Conservation (phyloP, 37 sponge, comb jelly and placozoan species). For the Aplysina aerophoba region DNA sequence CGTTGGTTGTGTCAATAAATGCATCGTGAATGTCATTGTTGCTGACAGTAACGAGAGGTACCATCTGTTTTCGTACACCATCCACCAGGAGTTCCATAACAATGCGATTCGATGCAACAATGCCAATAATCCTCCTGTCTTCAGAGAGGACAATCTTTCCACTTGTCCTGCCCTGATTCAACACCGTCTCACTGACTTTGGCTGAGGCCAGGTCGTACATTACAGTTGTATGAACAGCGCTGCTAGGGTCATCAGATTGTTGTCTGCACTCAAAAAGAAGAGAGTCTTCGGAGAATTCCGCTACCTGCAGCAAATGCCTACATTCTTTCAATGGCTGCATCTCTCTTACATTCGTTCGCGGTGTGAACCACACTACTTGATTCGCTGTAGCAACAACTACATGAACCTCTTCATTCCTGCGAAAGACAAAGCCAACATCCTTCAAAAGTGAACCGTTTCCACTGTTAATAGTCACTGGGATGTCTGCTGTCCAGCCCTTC, state of each 20-base stretch:
- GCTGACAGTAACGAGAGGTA: not conserved
- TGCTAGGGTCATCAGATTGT: not conserved
- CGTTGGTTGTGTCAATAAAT: not conserved
- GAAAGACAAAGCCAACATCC: not conserved
- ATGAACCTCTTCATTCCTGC: not conserved
- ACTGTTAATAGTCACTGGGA: too few relatives aligned
- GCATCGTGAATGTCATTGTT: not conserved
- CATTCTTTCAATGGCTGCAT: not conserved
- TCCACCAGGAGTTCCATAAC: not conserved
- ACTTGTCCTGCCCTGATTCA: not conserved
- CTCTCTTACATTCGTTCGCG: not conserved
- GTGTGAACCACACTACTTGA: not conserved
- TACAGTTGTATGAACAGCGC: not conserved
- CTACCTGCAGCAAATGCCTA: not conserved
- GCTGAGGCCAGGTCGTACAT: not conserved
- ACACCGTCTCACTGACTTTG: not conserved
- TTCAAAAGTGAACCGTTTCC: not conserved
- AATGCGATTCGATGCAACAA: not conserved
- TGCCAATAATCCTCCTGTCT: not conserved
- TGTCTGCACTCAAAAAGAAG: not conserved
- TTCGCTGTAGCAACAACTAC: not conserved
- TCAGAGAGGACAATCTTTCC: slow-evolving; percentile 5
- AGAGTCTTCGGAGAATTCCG: too few relatives aligned
- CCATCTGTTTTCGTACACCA: not conserved
- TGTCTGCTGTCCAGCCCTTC: too few relatives aligned